Conservation (phyloP, 2,888 invertebrate genomes). For the Cordylochernes scorpioides region DNA sequence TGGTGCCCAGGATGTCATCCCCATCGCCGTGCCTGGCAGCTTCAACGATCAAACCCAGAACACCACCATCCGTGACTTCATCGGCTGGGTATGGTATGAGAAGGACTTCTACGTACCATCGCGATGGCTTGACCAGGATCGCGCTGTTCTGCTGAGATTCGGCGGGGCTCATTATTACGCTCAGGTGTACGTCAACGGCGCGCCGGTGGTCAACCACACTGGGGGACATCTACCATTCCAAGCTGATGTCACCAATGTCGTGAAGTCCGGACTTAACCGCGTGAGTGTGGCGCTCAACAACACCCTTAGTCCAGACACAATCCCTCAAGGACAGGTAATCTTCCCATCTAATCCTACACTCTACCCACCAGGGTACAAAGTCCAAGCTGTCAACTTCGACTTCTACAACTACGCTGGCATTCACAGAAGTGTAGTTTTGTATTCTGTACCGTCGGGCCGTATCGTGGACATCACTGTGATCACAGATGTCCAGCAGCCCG, state of each 20-base stretch:
- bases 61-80: conserved; percentile 49
- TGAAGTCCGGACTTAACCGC: conserved; percentile 28
- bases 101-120: conserved; percentile 53
- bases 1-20: too few species aligned
- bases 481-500: conserved; percentile 25
- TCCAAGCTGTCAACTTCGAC: conserved; percentile 65
- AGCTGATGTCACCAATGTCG: conserved; percentile 43
- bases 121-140: conserved; percentile 31
- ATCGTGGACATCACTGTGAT: conserved; percentile 57
- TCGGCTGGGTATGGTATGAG: conserved; percentile 91
- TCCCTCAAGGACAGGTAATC: conserved; percentile 51
- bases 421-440: conserved; percentile 64
- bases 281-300: conserved; percentile 85
- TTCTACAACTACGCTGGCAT: conserved; percentile 97
- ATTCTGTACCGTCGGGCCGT: conserved; percentile 53
- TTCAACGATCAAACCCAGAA: conserved; percentile 80
- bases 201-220: conserved; percentile 48
- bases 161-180: conserved; percentile 76
- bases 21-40: conserved; percentile 86
- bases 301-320: conserved; percentile 50
- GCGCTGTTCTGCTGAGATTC: conserved; percentile 49
- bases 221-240: conserved; percentile 91
- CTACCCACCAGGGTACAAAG: conserved; percentile 34
- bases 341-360: too few species aligned
- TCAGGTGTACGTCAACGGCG: conserved; percentile 80